Percentiles rank a stretch among this genome's conserved stretches.
Conservation (phyloP, 2,113 vertebrate species). For the Hippopotamus amphibius region DNA sequence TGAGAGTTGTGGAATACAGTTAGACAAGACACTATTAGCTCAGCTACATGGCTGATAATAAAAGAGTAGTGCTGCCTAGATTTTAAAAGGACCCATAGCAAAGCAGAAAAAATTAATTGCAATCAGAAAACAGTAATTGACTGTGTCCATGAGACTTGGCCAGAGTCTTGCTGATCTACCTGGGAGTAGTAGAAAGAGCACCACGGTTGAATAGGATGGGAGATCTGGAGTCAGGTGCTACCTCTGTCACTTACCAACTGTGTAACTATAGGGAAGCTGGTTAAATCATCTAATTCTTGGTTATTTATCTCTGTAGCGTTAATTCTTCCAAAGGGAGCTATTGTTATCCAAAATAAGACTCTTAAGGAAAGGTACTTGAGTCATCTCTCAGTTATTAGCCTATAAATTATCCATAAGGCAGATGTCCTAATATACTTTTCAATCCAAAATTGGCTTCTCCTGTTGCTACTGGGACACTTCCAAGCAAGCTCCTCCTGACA, state of each 20-base stretch:
- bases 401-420: slow-evolving; percentile 5
- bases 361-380: background rate
- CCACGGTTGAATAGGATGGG: background rate
- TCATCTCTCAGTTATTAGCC: background rate
- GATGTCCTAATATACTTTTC: background rate
- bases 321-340: background rate
- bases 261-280: background rate
- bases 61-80: background rate
- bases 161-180: background rate
- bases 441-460: slow-evolving; percentile 20
- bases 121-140: background rate
- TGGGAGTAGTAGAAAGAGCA: background rate
- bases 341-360: slow-evolving; percentile 1
- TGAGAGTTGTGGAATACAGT: background rate
- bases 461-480: slow-evolving; percentile 19
- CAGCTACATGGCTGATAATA: background rate
- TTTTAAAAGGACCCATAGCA: background rate
- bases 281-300: background rate
- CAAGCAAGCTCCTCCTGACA: background rate
- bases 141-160: background rate
- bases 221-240: background rate
- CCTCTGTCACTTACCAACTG: background rate
- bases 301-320: background rate
- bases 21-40: background rate
- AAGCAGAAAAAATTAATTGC: background rate